Base-by-base conservation (phyloP, 2,113 vertebrate species). In the Oryzias celebensis region DNA sequence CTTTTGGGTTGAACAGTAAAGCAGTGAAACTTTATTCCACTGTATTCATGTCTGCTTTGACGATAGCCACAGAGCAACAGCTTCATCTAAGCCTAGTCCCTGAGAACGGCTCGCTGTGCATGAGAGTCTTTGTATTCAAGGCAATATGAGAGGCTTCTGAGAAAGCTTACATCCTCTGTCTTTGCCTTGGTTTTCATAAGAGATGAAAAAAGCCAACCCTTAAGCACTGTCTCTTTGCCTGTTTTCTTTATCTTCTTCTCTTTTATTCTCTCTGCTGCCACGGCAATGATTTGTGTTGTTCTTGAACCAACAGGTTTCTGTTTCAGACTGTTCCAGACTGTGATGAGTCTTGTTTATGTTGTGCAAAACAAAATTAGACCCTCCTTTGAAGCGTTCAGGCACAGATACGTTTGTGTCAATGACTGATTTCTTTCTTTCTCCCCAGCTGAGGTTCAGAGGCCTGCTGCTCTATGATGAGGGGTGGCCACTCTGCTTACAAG, bases 401-500 rank as follows among this genome's bases (percentile, higher is more conserved):
- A 62, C 55, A 36, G 60, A 36, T 36, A 2, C 12, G 36, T 36
- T 12, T 36, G 8, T 28, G 16, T 15, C 48, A 18, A 49, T 76
- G n/a, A 65, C 52, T 57, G 26, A 64, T 17, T 60, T 71, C 45
- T 86, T 45, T 78, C 17, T 71, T 31, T 62, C 52, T 49, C 79
- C 75, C 42, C 79, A 95, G 94, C 87, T 88, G 36, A 89, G 82
- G 51, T 94, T 92, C 73, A 81, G 91, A 68, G 93, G 92, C 17
- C 60, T 92, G 70, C 87, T 93, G 57, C 90, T 94, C 81, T 90
- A 90, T 56, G 92, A 94, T 51, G 92, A 93, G 77, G 92, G 93
- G 12, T 94, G 93, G 94, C 94, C 93, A 0, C 84, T 94, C 66
- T 94, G 93, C 78, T 80, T 93, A 67, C 88, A 91, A 7, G 92